Evolutionary conservation across 2,797 vertebrate species (phyloP).

Genomic region (Tenualosa thibaudeaui): DNA sequence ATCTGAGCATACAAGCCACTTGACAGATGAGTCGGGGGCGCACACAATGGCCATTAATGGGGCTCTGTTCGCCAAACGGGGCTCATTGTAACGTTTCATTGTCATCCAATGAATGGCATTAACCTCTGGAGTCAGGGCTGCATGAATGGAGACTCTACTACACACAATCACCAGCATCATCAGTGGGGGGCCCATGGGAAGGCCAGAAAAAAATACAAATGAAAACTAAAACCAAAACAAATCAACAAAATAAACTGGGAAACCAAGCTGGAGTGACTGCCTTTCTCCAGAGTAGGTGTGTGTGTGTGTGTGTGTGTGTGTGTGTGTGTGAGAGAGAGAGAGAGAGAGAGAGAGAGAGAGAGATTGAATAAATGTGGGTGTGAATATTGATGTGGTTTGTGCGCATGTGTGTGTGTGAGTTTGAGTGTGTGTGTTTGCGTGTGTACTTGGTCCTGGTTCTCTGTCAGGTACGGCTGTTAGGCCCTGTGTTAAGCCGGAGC

Average conservation of each 20-base stretch:
- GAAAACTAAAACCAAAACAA: constrained; percentile 18
- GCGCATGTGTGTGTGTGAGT: neutral
- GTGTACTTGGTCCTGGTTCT: neutral
- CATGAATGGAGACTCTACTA: constrained; percentile 43
- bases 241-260: neutral
- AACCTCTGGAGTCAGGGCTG: constrained; percentile 48
- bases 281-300: constrained; percentile 60
- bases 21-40: constrained; percentile 52
- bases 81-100: constrained; percentile 52
- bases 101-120: constrained; percentile 47
- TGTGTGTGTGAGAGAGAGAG: neutral
- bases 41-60: constrained; percentile 51
- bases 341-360: no score
- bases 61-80: constrained; percentile 49
- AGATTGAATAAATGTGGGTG: neutral
- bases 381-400: neutral
- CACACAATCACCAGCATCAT: neutral
- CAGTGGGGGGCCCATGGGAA: neutral
- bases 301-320: neutral
- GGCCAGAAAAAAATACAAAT: constrained; percentile 49
- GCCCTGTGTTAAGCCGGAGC: neutral
- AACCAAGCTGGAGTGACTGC: constrained; percentile 18
- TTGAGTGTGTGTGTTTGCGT: neutral
- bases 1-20: constrained; percentile 53
- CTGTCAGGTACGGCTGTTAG: constrained; percentile 15